phyloP scores from a whole-genome alignment of 2,888 invertebrate species.

The Leptopilina myrica region DNA sequence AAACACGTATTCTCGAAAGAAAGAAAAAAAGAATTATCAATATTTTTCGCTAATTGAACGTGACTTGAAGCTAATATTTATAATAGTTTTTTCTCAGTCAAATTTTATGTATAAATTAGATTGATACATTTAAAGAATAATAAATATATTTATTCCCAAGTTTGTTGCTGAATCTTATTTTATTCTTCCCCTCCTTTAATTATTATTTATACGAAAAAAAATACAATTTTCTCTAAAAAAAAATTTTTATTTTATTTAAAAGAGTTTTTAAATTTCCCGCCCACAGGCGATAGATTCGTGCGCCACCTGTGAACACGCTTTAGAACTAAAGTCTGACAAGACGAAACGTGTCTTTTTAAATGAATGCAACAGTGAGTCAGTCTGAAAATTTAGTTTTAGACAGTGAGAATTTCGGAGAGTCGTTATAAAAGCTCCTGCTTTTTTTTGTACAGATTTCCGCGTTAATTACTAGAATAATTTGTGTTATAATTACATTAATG shows the following conservation, averaged over 20 bases:
- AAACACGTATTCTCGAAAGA: neutral
- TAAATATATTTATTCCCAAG: conserved; percentile 32
- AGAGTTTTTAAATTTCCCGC: neutral
- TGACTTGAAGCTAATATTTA: neutral
- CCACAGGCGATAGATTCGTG: neutral
- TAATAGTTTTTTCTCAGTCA: neutral
- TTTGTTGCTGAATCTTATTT: neutral
- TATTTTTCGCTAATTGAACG: neutral
- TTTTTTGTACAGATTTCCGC: neutral
- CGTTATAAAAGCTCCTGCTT: neutral
- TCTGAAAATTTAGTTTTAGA: neutral
- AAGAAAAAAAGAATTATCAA: neutral
- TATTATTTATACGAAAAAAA: too few species aligned
- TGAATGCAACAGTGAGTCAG: too few species aligned
- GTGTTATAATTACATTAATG: neutral
- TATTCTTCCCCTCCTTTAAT: neutral
- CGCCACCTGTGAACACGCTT: neutral
- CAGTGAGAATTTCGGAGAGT: neutral
- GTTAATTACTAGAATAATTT: neutral
- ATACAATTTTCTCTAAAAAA: too few species aligned
- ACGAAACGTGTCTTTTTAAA: neutral
- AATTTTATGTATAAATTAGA: conserved; percentile 41
- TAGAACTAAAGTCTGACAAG: neutral
- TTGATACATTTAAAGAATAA: conserved; percentile 20
- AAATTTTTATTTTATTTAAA: too few species aligned